These are phyloP conservation scores for Pachycephus smyrnensis DNA, from an alignment of 2,888 invertebrate species.

Conservation along the genomic window DNA sequence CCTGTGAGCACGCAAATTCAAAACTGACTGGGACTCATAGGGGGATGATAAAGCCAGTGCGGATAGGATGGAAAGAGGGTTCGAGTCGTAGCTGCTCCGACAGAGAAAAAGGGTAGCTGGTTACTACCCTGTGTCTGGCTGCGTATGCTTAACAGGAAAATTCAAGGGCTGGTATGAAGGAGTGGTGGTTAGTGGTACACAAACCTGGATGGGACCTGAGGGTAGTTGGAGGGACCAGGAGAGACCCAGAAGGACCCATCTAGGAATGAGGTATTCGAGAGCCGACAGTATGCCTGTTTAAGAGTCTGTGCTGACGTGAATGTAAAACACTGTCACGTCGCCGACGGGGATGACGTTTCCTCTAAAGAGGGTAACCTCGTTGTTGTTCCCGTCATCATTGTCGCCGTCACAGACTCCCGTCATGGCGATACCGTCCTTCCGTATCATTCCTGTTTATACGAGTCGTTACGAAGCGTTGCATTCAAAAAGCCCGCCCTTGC, in stretches of 20 bases:
- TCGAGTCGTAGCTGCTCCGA: not conserved
- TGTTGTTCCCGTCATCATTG: constrained; percentile 5
- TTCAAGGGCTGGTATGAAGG: not conserved
- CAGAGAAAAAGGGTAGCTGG: constrained; percentile 1
- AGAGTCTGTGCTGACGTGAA: not conserved
- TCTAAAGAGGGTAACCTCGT: constrained; percentile 6
- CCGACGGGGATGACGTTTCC: constrained; percentile 3
- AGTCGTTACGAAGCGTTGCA: not conserved
- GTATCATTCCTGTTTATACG: not conserved
- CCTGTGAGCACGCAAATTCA: constrained; percentile 32
- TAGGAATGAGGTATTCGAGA: not conserved
- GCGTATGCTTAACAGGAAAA: not conserved
- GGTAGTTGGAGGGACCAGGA: not conserved
- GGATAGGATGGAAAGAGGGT: not conserved
- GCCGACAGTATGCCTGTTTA: not conserved
- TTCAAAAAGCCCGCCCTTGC: not conserved
- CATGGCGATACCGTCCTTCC: not conserved
- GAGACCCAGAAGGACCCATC: not conserved
- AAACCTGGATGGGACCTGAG: not conserved
- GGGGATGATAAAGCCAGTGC: not conserved
- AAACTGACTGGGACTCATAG: constrained; percentile 11
- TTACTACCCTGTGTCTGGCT: not conserved
- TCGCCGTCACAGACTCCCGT: not conserved
- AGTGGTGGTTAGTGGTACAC: not conserved
- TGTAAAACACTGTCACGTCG: not conserved